A percentile compares a stretch with the other conserved stretches of the same genome.
Evolutionary conservation across 2,797 vertebrate species (phyloP).

Genomic region (Synanceia verrucosa): DNA sequence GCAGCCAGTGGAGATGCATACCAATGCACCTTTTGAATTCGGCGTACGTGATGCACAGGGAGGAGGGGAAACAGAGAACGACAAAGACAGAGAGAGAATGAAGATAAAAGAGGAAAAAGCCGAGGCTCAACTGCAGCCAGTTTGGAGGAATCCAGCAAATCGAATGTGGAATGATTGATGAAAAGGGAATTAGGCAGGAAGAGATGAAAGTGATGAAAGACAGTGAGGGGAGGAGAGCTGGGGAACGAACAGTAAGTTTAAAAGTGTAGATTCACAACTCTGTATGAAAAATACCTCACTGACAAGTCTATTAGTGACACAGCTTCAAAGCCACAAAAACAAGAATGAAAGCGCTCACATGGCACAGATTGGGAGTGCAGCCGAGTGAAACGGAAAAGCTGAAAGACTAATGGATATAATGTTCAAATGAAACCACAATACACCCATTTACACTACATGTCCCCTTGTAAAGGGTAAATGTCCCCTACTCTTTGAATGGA

Average conservation of each 20-base stretch:
- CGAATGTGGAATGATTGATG: constrained; percentile 26
- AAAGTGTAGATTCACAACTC: constrained; percentile 12
- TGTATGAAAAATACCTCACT: constrained; percentile 18
- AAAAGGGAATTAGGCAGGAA: constrained; percentile 22
- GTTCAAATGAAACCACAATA: constrained; percentile 21
- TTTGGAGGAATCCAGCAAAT: background rate
- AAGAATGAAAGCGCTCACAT: constrained; percentile 34
- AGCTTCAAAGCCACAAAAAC: constrained; percentile 22
- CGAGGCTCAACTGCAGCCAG: background rate
- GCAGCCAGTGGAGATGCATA: background rate
- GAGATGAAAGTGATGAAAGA: constrained; percentile 33
- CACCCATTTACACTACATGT: constrained; percentile 23
- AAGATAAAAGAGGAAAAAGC: constrained; percentile 8
- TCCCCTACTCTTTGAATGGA: constrained; percentile 6
- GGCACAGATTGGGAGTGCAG: constrained; percentile 19
- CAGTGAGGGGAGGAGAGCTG: background rate
- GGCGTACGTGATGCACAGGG: background rate
- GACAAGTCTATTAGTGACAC: constrained; percentile 51
- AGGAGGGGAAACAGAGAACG: background rate
- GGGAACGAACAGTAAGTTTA: constrained; percentile 7
- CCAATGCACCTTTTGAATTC: background rate
- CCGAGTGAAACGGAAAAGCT: constrained; percentile 12
- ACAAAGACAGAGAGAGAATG: background rate
- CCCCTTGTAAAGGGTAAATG: background rate
- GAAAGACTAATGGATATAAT: constrained; percentile 25